Conservation (phyloP, 2,888 invertebrate genomes). For the Erannis defoliaria region DNA sequence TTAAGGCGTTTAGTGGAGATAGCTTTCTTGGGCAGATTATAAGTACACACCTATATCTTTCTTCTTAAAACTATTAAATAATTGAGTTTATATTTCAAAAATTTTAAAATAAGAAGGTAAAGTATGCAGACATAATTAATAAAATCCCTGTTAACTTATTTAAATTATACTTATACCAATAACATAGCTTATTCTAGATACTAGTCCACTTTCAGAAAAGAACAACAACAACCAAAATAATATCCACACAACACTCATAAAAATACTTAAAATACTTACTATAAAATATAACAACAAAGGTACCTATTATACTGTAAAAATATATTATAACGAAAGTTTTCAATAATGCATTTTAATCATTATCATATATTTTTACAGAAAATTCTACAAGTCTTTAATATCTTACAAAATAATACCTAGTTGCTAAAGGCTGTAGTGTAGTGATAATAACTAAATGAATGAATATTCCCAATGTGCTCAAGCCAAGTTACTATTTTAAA, state of each 20-base stretch:
- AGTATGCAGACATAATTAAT: conserved; percentile 16
- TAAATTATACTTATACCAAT: conserved; percentile 40
- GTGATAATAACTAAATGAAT: conserved; percentile 24
- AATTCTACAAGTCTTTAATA: conserved; percentile 1
- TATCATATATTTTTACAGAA: conserved; percentile 31
- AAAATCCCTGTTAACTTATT: conserved; percentile 49
- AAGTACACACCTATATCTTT: not conserved
- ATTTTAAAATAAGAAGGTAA: no score
- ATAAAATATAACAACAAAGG: conserved; percentile 9
- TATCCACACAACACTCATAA: conserved; percentile 40
- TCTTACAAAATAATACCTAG: conserved; percentile 6
- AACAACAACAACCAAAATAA: conserved; percentile 57
- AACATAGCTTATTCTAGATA: conserved; percentile 45
- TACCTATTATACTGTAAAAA: not conserved
- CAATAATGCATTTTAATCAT: conserved; percentile 24
- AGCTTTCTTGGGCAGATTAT: not conserved
- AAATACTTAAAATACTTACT: not conserved
- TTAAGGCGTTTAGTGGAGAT: not conserved
- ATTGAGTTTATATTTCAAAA: not conserved
- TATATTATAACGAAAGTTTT: no score
- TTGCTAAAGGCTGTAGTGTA: not conserved
- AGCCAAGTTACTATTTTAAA: not conserved
- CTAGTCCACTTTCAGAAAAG: conserved; percentile 54
- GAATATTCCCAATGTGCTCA: conserved; percentile 8
- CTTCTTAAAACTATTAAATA: no score